Evolutionary conservation across 2,797 vertebrate genomes (phyloP), one percentile per base, ranked within the genome.

Genomic region (Ctenopoma multispine): DNA sequence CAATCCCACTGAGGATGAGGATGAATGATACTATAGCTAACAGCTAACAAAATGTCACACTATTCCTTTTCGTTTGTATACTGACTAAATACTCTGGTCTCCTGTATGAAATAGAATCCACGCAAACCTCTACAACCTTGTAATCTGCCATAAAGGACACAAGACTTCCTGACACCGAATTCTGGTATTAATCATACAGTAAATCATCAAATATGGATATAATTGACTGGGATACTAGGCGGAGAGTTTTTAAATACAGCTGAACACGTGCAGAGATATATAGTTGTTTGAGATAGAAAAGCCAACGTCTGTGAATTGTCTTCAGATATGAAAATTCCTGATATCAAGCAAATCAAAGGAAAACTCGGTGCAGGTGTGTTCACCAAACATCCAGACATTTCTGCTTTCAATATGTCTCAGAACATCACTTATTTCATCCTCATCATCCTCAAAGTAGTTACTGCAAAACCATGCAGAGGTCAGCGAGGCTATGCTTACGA

Each of bases 401-500:
- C 0, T 6, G 1, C 1, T 23, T 34, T 21, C n/a, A 24, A 51
- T 64, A 20, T 21, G n/a, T 47, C n/a, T 64, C 20, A 23, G 20
- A n/a, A 7, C 49, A 7, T 63, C n/a, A 38, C 5, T 36, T 9
- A 4, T 31, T 58, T 73, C 7, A 64, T 41, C 67, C n/a, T 81
- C 3, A 7, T 69, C 50, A 63, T 40, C 49, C 53, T 63, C 13
- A 56, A 43, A 41, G 49, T 38, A 63, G 36, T 50, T 9, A 9
- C 8, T 34, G 31, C 31, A 34, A 34, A 34, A 82, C 75, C 90
- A 91, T 91, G 90, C 89, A 92, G 69, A 79, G 14, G 71, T 68
- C 73, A 73, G 63, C n/a, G 4, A 55, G 80, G 44, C 81, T 77
- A 46, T 85, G 88, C 83, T 90, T 91, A 91, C 90, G 79, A 91